A percentile compares a stretch with the other conserved stretches of the same genome.
Evolutionary conservation across 2,797 vertebrate genomes (phyloP).

Genomic region (Craterocephalus amniculus): DNA sequence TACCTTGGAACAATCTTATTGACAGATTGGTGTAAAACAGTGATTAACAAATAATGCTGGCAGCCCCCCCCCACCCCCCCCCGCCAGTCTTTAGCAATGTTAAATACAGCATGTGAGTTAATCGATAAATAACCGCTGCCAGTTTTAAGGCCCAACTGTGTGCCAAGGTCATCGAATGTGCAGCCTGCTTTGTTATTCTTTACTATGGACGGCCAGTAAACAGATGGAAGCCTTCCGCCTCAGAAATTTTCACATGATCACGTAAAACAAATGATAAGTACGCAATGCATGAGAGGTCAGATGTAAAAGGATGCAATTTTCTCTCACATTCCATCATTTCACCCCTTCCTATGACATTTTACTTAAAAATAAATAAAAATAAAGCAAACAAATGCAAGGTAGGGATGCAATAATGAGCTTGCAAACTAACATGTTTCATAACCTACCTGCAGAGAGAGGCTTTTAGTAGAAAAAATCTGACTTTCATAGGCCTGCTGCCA

Average conservation of each 20-base stretch:
- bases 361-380: conserved; percentile 7
- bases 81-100: neutral
- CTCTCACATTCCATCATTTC: neutral
- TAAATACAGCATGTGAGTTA: neutral
- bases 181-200: neutral
- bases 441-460: conserved; percentile 72
- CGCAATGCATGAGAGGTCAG: neutral
- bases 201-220: neutral
- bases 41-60: neutral
- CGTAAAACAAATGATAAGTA: neutral
- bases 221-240: neutral
- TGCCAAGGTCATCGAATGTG: conserved; percentile 10
- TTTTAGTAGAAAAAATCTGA: conserved; percentile 62
- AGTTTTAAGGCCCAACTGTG: conserved; percentile 25
- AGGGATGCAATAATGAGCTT: neutral
- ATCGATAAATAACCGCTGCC: conserved; percentile 5
- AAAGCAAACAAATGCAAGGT: conserved; percentile 1
- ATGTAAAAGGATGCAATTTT: neutral
- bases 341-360: neutral
- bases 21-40: neutral
- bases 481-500: conserved; percentile 65
- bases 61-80: neutral
- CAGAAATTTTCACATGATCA: neutral
- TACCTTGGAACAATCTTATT: neutral
- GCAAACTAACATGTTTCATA: conserved; percentile 25